phyloP scores from a whole-genome alignment of 2,888 invertebrate species.

The Vanessa cardui region DNA sequence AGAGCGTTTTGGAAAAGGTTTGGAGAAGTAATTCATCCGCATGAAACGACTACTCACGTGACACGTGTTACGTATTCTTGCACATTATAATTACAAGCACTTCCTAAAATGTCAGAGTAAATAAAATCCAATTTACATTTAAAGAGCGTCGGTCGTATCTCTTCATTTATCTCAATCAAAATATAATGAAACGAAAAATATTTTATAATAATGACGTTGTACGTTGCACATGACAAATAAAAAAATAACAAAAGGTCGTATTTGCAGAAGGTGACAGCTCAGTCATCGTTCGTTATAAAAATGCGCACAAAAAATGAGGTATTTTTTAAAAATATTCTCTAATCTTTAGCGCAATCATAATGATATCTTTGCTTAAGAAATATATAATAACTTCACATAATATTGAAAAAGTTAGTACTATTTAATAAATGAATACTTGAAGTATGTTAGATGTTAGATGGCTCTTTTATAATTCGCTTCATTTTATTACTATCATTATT shows the following conservation, averaged over 20 bases:
- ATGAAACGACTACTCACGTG: no score
- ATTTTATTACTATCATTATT: no score
- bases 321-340: conserved; percentile 6
- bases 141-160: conserved; percentile 19
- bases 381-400: no score
- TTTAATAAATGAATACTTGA: no score
- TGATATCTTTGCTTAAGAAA: neutral
- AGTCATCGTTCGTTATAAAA: conserved; percentile 31
- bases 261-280: conserved; percentile 32
- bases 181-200: conserved; percentile 25
- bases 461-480: no score
- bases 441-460: no score
- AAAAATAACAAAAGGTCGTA: conserved; percentile 25
- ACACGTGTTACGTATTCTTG: no score
- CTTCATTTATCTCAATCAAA: conserved; percentile 32
- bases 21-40: no score
- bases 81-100: neutral
- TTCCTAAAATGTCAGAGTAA: conserved; percentile 3
- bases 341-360: neutral
- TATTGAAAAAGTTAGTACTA: no score
- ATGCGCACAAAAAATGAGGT: conserved; percentile 10
- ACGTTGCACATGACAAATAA: conserved; percentile 24
- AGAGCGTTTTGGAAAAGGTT: no score
- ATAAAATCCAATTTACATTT: conserved; percentile 16
- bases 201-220: conserved; percentile 24